phyloP scores from a whole-genome alignment of 2,888 invertebrate genomes.

The Cheilosia impressa region DNA sequence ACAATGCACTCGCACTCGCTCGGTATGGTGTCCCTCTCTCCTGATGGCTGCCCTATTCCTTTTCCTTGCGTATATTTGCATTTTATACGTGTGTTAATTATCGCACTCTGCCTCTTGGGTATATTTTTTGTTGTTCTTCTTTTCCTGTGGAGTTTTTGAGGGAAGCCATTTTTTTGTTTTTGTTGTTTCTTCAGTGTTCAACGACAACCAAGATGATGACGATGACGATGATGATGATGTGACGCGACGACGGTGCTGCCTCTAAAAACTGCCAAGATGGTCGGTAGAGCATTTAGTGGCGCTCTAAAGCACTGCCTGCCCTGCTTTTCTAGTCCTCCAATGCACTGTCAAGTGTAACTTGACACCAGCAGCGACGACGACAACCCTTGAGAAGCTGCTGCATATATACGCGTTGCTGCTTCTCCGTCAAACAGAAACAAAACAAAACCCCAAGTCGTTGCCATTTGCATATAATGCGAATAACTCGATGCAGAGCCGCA shows the following conservation, averaged over 20 bases:
- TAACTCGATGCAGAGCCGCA: conserved; percentile 29
- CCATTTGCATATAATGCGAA: conserved; percentile 62
- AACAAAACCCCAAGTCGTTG: conserved; percentile 49
- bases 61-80: conserved; percentile 66
- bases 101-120: conserved; percentile 75
- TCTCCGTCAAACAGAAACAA: conserved; percentile 19
- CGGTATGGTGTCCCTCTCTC: conserved; percentile 34
- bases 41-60: conserved; percentile 48
- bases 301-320: conserved; percentile 58
- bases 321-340: conserved; percentile 57
- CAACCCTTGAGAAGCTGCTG: conserved; percentile 65
- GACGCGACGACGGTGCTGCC: conserved; percentile 55
- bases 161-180: conserved; percentile 70
- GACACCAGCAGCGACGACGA: conserved; percentile 72
- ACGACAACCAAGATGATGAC: conserved; percentile 8
- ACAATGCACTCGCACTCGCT: conserved; percentile 53
- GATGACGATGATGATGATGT: conserved; percentile 14
- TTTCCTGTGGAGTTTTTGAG: conserved; percentile 53
- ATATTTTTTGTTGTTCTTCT: conserved; percentile 26
- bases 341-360: conserved; percentile 75
- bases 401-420: conserved; percentile 49
- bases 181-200: conserved; percentile 34
- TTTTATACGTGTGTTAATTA: conserved; percentile 76
- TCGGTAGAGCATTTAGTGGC: conserved; percentile 54
- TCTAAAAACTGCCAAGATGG: conserved; percentile 67